Evolutionary conservation across 2,888 invertebrate species (phyloP).

Genomic region (Trichogramma dendrolimi): DNA sequence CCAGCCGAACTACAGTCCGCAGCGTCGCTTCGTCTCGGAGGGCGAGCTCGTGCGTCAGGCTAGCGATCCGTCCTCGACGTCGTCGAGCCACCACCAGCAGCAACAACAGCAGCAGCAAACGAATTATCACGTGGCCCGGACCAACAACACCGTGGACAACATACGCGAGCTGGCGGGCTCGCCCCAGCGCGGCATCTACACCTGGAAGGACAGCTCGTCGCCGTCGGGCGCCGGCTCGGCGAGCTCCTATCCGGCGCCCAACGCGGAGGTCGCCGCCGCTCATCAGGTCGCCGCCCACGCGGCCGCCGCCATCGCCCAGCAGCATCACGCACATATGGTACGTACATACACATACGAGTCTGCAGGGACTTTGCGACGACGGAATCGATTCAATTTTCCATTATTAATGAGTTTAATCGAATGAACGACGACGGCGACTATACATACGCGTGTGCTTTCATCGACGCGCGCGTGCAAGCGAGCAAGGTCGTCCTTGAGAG

Average conservation of each 20-base stretch:
- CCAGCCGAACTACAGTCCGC: constrained; percentile 50
- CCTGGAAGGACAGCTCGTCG: constrained; percentile 76
- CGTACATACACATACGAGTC: background rate
- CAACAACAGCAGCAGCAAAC: constrained; percentile 21
- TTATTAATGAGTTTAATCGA: no score
- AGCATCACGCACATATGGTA: constrained; percentile 24
- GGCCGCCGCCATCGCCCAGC: constrained; percentile 21
- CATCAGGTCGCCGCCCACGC: constrained; percentile 23
- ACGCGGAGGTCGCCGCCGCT: constrained; percentile 39
- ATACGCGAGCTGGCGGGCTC: constrained; percentile 84
- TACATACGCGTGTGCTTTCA: no score
- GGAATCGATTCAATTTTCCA: no score
- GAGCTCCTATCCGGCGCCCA: constrained; percentile 41
- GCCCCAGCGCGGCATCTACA: constrained; percentile 76
- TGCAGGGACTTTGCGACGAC: no score
- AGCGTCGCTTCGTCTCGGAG: constrained; percentile 69
- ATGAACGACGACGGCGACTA: no score
- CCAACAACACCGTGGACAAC: constrained; percentile 78
- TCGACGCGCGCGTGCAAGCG: no score
- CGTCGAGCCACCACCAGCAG: constrained; percentile 49
- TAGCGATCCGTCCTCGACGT: constrained; percentile 22
- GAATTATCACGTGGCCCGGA: constrained; percentile 64
- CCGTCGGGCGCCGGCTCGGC: constrained; percentile 49
- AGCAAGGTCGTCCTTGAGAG: no score
- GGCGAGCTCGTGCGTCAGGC: constrained; percentile 56